Evolutionary conservation across 2,888 invertebrate species (phyloP), one percentile per base, ranked within the genome.

Genomic region (Meganola albula): DNA sequence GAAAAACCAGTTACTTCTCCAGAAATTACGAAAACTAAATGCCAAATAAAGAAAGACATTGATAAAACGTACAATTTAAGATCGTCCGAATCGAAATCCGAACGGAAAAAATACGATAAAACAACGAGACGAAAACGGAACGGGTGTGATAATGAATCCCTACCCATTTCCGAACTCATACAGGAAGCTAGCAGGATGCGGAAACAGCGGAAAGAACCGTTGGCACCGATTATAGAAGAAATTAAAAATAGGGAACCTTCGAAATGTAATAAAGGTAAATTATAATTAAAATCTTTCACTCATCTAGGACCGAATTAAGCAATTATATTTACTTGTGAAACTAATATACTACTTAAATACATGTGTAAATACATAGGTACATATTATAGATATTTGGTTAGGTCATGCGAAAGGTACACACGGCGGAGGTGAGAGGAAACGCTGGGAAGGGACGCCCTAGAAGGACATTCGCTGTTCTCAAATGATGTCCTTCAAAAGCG

Each of bases 221-320:
- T 82, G 39, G 80, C 75, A 26, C 83, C 84, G n/a, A 76, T 84
- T 12, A 70, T 83, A 16, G 76, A 79, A 44, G 79, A 82, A 48
- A 73, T 83, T 18, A 77, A 71, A 41, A 74, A 51, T 27, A 58
- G 77, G 10, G 77, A 80, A 21, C 68, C 74, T 0, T 34, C 74
- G 11, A 79, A 75, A 37, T 39, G 45, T 9, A 62, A 53, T 31
- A 74, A 65, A 51, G 71, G 64, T 16, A 64, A 22, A n/a, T n/a
- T n/a, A n/a, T n/a, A n/a, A n/a, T n/a, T n/a, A n/a, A n/a, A n/a
- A n/a, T n/a, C n/a, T n/a, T n/a, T n/a, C n/a, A n/a, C n/a, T n/a
- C n/a, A n/a, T n/a, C n/a, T n/a, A n/a, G n/a, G n/a, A n/a, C n/a
- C n/a, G n/a, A n/a, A n/a, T n/a, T n/a, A n/a, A n/a, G n/a, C n/a